Conservation (phyloP, 2,888 invertebrate genomes). For the Athripsodes cinereus region DNA sequence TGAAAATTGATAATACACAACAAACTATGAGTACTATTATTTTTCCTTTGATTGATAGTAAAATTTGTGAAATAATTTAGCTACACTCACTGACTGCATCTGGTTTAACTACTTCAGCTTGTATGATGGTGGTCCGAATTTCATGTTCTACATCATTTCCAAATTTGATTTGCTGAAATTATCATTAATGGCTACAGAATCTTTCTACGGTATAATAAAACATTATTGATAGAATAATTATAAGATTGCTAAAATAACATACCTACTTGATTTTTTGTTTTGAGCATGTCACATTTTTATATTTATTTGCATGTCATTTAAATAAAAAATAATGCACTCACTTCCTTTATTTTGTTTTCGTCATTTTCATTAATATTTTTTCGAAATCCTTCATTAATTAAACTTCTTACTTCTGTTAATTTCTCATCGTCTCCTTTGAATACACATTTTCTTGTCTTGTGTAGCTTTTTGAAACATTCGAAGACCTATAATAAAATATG, state of each 20-base stretch:
- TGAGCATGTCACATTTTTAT: too few species aligned
- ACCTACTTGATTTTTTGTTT: too few species aligned
- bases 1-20: conserved; percentile 36
- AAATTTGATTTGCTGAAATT: conserved; percentile 59
- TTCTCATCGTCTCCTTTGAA: conserved; percentile 63
- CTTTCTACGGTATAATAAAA: not conserved
- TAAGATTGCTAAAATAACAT: too few species aligned
- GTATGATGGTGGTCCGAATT: conserved; percentile 65
- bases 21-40: not conserved
- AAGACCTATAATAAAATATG: conserved; percentile 51
- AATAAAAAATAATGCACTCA: too few species aligned
- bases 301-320: too few species aligned
- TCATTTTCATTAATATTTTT: conserved; percentile 60
- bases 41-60: too few species aligned
- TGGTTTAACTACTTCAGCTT: conserved; percentile 61
- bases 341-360: conserved; percentile 56
- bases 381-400: conserved; percentile 70
- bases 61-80: not conserved
- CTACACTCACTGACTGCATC: conserved; percentile 56
- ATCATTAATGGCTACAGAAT: too few species aligned
- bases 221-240: not conserved
- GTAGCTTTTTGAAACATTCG: conserved; percentile 63
- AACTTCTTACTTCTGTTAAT: conserved; percentile 55
- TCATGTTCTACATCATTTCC: conserved; percentile 65
- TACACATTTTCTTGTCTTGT: conserved; percentile 59